phyloP scores from a whole-genome alignment of 2,888 invertebrate species.

The Odontomyia ornata region DNA sequence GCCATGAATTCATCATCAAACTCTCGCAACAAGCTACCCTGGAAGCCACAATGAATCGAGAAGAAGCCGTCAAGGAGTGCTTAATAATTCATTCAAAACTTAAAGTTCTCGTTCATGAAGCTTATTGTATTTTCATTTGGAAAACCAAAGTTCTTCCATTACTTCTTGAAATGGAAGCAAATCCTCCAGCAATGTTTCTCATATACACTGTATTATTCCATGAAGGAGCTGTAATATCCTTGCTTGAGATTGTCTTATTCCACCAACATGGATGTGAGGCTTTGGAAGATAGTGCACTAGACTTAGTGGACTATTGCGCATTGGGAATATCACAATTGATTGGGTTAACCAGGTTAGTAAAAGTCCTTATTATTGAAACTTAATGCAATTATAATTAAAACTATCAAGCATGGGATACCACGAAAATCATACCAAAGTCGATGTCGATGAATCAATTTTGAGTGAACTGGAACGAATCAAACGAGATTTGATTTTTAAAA shows the following conservation, averaged over 20 bases:
- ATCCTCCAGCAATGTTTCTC: constrained; percentile 76
- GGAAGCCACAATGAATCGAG: constrained; percentile 79
- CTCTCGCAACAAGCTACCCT: constrained; percentile 87
- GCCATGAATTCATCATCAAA: constrained; percentile 84
- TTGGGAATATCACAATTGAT: constrained; percentile 73
- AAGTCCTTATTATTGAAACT: neutral
- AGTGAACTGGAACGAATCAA: constrained; percentile 75
- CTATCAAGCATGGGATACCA: constrained; percentile 59
- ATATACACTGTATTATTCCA: constrained; percentile 83
- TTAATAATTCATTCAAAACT: constrained; percentile 67
- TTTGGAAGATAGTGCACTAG: constrained; percentile 78
- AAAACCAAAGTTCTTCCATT: constrained; percentile 82
- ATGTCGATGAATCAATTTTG: constrained; percentile 66
- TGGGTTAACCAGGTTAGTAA: constrained; percentile 63
- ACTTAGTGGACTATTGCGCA: constrained; percentile 84
- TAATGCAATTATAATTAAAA: neutral
- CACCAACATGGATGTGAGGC: constrained; percentile 82
- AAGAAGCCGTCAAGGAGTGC: constrained; percentile 86
- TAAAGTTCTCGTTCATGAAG: constrained; percentile 81
- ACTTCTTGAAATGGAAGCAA: constrained; percentile 74
- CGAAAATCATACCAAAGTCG: constrained; percentile 58
- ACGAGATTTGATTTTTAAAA: constrained; percentile 77
- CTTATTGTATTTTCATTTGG: constrained; percentile 85
- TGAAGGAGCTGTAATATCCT: constrained; percentile 80
- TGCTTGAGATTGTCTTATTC: constrained; percentile 84